A percentile compares a stretch with the other conserved stretches of the same genome.
Evolutionary conservation across 1,140 invertebrate genomes (phyloP).

Genomic region (Rhyacophila brunnea): DNA sequence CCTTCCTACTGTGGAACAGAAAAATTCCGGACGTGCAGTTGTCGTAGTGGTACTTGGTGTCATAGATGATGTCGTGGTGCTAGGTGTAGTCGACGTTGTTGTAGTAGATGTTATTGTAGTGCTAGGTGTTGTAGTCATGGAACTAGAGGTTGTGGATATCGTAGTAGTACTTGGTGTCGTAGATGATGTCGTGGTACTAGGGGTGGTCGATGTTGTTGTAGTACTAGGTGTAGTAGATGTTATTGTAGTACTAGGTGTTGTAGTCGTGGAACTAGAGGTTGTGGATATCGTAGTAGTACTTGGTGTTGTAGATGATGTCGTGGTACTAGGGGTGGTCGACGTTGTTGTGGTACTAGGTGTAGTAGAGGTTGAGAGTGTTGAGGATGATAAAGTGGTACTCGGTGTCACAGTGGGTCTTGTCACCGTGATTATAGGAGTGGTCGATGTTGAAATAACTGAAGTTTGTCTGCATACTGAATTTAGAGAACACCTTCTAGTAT

Average conservation of each 20-base stretch:
- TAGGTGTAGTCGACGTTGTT: not conserved
- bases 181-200: not conserved
- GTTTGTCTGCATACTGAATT: too few relatives aligned
- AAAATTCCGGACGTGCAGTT: not conserved
- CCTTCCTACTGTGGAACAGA: not conserved
- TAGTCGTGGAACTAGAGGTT: not conserved
- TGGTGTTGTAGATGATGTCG: not conserved
- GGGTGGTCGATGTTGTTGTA: not conserved
- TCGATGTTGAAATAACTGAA: not conserved
- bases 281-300: not conserved
- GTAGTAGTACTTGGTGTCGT: not conserved
- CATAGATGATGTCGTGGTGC: not conserved
- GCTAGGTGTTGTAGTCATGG: not conserved
- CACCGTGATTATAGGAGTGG: not conserved
- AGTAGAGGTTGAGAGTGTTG: not conserved
- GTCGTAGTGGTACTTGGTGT: not conserved
- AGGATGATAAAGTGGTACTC: too few relatives aligned
- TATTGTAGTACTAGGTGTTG: not conserved
- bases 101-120: not conserved
- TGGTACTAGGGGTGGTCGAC: not conserved
- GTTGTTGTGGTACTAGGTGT: not conserved
- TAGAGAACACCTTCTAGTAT: constrained; percentile 7
- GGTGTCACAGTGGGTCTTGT: not conserved
- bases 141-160: not conserved
- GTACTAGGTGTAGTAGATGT: not conserved